These are phyloP conservation scores for Mycteria americana DNA, from an alignment of 2,797 vertebrate genomes.

Conservation along the genomic window DNA sequence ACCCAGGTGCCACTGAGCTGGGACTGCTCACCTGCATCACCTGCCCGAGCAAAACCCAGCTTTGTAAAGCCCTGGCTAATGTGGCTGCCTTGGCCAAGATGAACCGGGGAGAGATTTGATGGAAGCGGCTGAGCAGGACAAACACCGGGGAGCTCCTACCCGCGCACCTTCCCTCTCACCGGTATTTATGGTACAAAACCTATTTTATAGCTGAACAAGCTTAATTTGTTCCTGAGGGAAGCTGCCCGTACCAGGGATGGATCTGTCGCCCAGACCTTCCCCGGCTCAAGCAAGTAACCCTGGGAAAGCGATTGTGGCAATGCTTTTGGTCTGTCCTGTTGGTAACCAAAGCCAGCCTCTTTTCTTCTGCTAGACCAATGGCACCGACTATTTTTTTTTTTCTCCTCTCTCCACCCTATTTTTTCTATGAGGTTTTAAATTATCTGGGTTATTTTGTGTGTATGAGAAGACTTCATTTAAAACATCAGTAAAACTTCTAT, in stretches of 20 bases:
- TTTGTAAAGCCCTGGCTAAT: accelerated
- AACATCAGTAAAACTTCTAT: conserved; percentile 71
- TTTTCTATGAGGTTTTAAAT: conserved; percentile 51
- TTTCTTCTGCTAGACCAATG: conserved; percentile 13
- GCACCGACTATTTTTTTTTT: background rate
- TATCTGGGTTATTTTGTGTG: conserved; percentile 69
- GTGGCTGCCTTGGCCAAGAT: accelerated
- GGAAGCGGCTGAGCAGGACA: background rate
- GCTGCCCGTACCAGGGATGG: background rate
- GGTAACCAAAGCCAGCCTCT: conserved; percentile 18
- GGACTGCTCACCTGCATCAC: background rate
- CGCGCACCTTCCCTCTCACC: accelerated
- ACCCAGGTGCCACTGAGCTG: accelerated
- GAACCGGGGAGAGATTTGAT: accelerated
- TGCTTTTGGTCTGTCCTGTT: background rate
- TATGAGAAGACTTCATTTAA: conserved; percentile 62
- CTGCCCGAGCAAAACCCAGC: accelerated
- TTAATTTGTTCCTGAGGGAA: background rate
- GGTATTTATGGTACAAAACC: background rate
- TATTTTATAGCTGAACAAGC: background rate
- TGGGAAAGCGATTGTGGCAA: background rate
- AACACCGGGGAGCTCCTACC: accelerated
- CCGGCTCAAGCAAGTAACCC: background rate
- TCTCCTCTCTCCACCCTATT: background rate
- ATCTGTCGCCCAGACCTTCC: conserved; percentile 2